Evolutionary conservation across 2,113 vertebrate species (phyloP).

Genomic region (Odocoileus hemionus): DNA sequence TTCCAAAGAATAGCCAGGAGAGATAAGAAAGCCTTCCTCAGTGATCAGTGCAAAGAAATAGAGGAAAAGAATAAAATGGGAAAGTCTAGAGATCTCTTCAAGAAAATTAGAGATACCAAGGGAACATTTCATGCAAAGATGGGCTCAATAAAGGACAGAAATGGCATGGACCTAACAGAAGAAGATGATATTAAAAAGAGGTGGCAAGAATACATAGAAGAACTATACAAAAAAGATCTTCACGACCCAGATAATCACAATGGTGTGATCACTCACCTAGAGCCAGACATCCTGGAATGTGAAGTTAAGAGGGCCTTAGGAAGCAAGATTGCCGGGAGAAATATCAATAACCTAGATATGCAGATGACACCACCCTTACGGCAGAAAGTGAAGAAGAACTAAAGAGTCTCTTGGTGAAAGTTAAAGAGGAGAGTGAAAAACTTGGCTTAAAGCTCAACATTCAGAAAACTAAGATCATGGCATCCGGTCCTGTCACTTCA

Average conservation of each 20-base stretch:
- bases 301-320: background rate
- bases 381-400: background rate
- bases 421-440: background rate
- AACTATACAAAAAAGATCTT: background rate
- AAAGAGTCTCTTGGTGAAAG: background rate
- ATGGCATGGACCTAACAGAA: background rate
- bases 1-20: background rate
- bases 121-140: background rate
- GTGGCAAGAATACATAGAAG: background rate
- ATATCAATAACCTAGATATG: background rate
- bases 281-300: background rate
- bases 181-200: background rate
- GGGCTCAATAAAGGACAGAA: background rate
- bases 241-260: background rate
- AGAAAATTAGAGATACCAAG: background rate
- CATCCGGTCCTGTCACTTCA: background rate
- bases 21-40: background rate
- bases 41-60: background rate
- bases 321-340: background rate
- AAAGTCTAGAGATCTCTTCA: background rate
- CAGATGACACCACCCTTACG: background rate
- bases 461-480: background rate
- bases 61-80: background rate
- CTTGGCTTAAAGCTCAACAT: background rate
- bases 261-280: background rate